phyloP scores from a whole-genome alignment of 2,888 invertebrate species.

The Tanaodytes sp. region DNA sequence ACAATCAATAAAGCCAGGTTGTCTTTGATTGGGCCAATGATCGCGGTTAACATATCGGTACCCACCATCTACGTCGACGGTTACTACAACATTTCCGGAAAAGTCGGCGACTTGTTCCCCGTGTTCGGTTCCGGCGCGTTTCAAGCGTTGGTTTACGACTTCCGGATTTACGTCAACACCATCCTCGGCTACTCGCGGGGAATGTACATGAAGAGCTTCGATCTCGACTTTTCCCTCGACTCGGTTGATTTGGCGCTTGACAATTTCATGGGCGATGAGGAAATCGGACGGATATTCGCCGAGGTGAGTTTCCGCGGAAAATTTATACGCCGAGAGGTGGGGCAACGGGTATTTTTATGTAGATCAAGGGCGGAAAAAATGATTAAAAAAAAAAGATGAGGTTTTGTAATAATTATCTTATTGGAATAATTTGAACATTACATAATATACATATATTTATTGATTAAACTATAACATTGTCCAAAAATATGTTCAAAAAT shows the following conservation, averaged over 20 bases:
- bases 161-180: slow-evolving; percentile 62
- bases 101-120: slow-evolving; percentile 62
- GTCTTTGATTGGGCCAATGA: slow-evolving; percentile 65
- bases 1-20: slow-evolving; percentile 63
- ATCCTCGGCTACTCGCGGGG: slow-evolving; percentile 65
- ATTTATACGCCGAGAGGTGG: too few species aligned
- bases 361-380: too few species aligned
- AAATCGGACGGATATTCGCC: slow-evolving; percentile 62
- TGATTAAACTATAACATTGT: too few species aligned
- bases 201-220: slow-evolving; percentile 67
- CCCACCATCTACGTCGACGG: slow-evolving; percentile 63
- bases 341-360: too few species aligned
- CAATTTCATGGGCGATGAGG: slow-evolving; percentile 65
- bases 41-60: slow-evolving; percentile 64
- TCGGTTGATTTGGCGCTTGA: slow-evolving; percentile 58
- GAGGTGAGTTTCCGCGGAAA: slow-evolving; percentile 59
- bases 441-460: too few species aligned
- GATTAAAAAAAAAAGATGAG: too few species aligned
- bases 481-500: too few species aligned
- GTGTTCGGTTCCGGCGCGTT: slow-evolving; percentile 63
- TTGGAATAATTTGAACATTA: too few species aligned
- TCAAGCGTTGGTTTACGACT: slow-evolving; percentile 58
- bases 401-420: too few species aligned
- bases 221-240: slow-evolving; percentile 64
- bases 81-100: slow-evolving; percentile 65